These are phyloP conservation scores for Dendrocopos noguchii DNA, from an alignment of 2,113 vertebrate species.

Conservation along the genomic window DNA sequence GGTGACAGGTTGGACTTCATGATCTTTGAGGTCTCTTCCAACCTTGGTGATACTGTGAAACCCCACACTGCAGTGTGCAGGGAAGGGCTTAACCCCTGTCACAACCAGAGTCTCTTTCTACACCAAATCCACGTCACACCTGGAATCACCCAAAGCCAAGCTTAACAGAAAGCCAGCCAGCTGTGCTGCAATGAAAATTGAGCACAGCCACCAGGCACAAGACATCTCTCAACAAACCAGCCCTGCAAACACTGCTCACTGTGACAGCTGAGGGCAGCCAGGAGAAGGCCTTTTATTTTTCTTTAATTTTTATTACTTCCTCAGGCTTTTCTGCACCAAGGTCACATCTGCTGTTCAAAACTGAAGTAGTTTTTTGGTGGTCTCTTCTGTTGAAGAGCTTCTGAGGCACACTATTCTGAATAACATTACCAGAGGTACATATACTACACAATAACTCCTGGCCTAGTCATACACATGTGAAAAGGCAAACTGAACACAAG, in stretches of 20 bases:
- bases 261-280: background rate
- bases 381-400: background rate
- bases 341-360: constrained; percentile 31
- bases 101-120: background rate
- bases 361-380: background rate
- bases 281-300: background rate
- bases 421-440: background rate
- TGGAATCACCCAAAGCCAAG: background rate
- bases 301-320: background rate
- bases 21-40: too few species aligned
- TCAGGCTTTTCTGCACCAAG: background rate
- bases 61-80: background rate
- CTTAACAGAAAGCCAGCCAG: constrained; percentile 15
- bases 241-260: background rate
- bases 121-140: background rate
- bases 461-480: background rate
- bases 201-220: background rate
- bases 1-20: too few species aligned
- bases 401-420: background rate
- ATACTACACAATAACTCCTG: background rate
- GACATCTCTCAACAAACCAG: background rate
- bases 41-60: background rate
- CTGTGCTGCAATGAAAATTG: background rate
- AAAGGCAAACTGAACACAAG: background rate
- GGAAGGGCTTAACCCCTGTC: background rate